phyloP scores from a whole-genome alignment of 2,888 invertebrate species.

The Hypomecis punctinalis region DNA sequence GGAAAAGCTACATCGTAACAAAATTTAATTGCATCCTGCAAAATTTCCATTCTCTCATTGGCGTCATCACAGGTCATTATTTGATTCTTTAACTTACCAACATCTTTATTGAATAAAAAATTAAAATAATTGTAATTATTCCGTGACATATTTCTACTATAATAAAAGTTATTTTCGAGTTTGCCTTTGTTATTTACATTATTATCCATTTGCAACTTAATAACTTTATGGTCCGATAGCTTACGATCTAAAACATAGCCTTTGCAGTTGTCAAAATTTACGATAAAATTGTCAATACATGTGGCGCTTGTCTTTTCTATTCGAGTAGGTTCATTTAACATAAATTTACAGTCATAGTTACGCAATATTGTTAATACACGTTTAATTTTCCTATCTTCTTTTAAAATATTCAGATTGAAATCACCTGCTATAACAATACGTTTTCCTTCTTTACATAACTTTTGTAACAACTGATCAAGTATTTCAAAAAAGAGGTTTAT shows the following conservation, averaged over 20 bases:
- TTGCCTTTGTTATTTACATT: not conserved
- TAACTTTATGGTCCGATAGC: no score
- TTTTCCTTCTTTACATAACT: conserved; percentile 2
- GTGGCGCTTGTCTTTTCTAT: no score
- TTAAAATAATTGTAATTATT: conserved; percentile 4
- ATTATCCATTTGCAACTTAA: not conserved
- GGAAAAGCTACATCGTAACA: conserved; percentile 7
- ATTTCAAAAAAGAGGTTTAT: conserved; percentile 7
- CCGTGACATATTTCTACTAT: not conserved
- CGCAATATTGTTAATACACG: no score
- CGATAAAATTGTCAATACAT: no score
- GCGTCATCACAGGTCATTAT: not conserved
- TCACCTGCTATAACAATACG: conserved; percentile 5
- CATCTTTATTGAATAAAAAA: no score
- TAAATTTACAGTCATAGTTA: no score
- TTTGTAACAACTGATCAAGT: not conserved
- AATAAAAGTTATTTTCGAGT: not conserved
- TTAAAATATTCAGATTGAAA: no score
- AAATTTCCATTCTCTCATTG: not conserved
- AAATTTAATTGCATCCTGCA: not conserved
- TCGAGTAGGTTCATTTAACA: no score
- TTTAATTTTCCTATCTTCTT: no score
- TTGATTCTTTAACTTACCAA: not conserved
- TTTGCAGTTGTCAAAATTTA: no score
- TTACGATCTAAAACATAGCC: no score